A percentile compares a stretch with the other conserved stretches of the same genome.
Evolutionary conservation across 1,140 invertebrate genomes (phyloP).

Genomic region (Paracyclopina nana): DNA sequence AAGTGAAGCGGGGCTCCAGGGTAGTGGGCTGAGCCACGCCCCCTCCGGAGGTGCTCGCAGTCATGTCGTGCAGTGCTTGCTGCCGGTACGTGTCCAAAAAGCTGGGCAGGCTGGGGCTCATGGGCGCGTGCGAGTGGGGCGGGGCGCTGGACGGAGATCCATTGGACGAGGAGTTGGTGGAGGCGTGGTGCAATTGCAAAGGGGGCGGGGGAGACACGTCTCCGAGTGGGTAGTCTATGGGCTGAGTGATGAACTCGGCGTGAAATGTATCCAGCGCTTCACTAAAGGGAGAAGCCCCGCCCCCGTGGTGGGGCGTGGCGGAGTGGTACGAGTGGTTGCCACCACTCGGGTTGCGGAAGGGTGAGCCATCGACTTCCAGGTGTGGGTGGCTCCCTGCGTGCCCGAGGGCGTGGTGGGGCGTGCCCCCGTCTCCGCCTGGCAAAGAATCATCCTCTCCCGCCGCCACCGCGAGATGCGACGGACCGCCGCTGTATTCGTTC

Average conservation of each 20-base stretch:
- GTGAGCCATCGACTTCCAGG: not conserved
- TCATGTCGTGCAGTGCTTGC: not conserved
- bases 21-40: slow-evolving; percentile 1
- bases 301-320: not conserved
- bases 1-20: slow-evolving; percentile 5
- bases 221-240: slow-evolving; percentile 10
- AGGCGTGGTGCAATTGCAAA: not conserved
- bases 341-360: not conserved
- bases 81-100: slow-evolving; percentile 13
- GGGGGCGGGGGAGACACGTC: not conserved
- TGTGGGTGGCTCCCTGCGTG: not conserved
- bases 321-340: not conserved
- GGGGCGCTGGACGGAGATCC: not conserved
- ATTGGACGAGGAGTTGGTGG: not conserved
- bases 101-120: slow-evolving; percentile 12
- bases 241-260: slow-evolving; percentile 13
- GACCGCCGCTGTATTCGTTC: not conserved
- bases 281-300: not conserved
- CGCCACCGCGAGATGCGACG: not conserved
- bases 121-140: not conserved
- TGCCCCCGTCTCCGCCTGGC: not conserved
- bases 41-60: not conserved
- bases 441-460: not conserved
- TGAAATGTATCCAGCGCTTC: slow-evolving; percentile 9
- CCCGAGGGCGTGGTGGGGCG: not conserved